Conservation (phyloP, 2,888 invertebrate species). For the Dasysyrphus albostriatus region DNA sequence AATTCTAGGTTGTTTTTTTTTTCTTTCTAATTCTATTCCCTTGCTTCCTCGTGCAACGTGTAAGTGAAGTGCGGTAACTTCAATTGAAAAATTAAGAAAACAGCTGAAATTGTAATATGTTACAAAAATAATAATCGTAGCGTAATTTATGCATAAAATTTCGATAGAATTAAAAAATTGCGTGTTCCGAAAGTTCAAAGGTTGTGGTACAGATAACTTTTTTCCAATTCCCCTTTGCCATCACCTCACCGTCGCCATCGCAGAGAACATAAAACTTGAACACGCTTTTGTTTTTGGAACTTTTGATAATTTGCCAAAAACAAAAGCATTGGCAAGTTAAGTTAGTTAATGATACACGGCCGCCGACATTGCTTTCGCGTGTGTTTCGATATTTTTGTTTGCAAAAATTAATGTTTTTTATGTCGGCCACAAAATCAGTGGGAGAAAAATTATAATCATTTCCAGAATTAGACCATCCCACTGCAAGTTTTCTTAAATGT, state of each 20-base stretch:
- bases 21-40: neutral
- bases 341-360: neutral
- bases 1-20: constrained; percentile 54
- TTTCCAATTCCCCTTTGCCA: neutral
- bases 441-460: constrained; percentile 47
- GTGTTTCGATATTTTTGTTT: constrained; percentile 29
- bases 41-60: constrained; percentile 20
- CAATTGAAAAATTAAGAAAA: neutral
- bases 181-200: constrained; percentile 5
- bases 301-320: constrained; percentile 52
- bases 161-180: neutral
- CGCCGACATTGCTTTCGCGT: constrained; percentile 28
- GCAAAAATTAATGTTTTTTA: constrained; percentile 38
- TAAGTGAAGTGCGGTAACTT: constrained; percentile 6
- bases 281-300: constrained; percentile 16
- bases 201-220: constrained; percentile 3
- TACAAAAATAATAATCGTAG: neutral
- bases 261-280: constrained; percentile 4
- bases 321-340: constrained; percentile 3
- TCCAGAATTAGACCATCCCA: constrained; percentile 67
- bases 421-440: constrained; percentile 14
- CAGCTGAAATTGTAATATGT: neutral
- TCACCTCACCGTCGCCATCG: neutral
- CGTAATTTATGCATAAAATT: neutral
- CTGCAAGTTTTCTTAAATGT: constrained; percentile 17